phyloP scores from a whole-genome alignment of 35 echinoderm and acorn worm species.

The Heliocidaris erythrogramma region DNA sequence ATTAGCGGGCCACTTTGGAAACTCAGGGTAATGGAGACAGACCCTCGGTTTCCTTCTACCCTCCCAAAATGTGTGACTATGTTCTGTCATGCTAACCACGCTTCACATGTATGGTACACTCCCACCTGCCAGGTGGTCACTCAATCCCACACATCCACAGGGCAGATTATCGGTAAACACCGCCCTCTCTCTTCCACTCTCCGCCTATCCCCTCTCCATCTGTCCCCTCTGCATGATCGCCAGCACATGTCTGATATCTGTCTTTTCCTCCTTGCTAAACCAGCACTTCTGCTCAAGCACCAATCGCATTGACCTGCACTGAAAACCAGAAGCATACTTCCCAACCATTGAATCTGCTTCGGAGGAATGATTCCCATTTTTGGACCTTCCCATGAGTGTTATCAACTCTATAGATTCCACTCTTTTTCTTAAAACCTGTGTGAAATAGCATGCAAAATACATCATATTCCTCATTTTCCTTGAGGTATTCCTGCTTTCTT shows the following conservation, averaged over 20 bases:
- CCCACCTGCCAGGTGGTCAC: neutral
- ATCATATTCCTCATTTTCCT: too few relatives aligned
- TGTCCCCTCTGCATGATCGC: neutral
- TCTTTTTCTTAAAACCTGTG: too few relatives aligned
- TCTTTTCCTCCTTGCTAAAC: neutral
- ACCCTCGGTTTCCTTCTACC: neutral
- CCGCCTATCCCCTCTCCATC: neutral
- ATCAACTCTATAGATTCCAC: too few relatives aligned
- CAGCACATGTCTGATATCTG: neutral
- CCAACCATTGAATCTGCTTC: too few relatives aligned
- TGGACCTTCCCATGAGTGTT: too few relatives aligned
- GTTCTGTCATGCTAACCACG: neutral
- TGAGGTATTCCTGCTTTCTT: too few relatives aligned
- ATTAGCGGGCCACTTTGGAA: too few relatives aligned
- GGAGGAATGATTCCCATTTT: too few relatives aligned
- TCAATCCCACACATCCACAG: neutral
- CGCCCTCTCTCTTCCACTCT: neutral
- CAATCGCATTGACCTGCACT: neutral
- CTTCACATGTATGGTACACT: neutral
- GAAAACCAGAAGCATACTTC: neutral
- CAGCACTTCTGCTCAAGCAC: neutral
- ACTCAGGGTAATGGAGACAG: too few relatives aligned
- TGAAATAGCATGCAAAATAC: too few relatives aligned
- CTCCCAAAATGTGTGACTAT: neutral
- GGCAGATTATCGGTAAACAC: neutral